Evolutionary conservation across 2,888 invertebrate genomes (phyloP), one percentile per base, ranked within the genome.

Genomic region (Ochropleura leucogaster): DNA sequence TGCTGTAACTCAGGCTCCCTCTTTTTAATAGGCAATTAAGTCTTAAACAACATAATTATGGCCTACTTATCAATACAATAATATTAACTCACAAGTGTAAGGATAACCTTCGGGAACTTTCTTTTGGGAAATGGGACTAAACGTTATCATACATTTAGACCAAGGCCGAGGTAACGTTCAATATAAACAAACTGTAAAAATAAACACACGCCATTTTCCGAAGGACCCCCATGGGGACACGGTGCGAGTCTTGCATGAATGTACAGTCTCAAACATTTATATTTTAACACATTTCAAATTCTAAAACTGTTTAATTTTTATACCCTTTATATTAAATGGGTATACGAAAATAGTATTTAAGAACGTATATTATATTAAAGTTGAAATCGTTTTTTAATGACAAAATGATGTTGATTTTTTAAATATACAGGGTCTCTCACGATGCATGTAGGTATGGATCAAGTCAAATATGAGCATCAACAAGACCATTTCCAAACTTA

Each of bases 131-230:
- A 59, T 44, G n/a, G 18, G 49, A 74, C 44, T 10, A 51, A 67
- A 77, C 7, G 77, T 49, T 18, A 40, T 40, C 40, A 47, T 30
- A 60, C 12, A 30, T 62, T 42, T 47, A 75, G 44, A 18, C 10
- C 49, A 68, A 51, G 69, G 51, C 57, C 44, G 8, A 30, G 57
- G 57, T 44, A 66, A 40, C 12, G 30, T 65, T 77, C 47, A 51
- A 49, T 60, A 51, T 69, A 51, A 55, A 79, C 49, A 64, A 74
- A 49, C 44, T 60, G 12, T 20, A 46, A 16, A 57, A 12, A 49
- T 57, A 59, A 46, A 14, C n/a, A 40, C 55, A 46, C 44, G 20
- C 42, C 16, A 30, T 60, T 60, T 59, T 53, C 14, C 51, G 60
- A 69, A 60, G 16, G 47, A 49, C 47, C 8, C 74, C 12, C 51